Conservation (phyloP, 2,888 invertebrate genomes). For the Calliphora vomitoria region DNA sequence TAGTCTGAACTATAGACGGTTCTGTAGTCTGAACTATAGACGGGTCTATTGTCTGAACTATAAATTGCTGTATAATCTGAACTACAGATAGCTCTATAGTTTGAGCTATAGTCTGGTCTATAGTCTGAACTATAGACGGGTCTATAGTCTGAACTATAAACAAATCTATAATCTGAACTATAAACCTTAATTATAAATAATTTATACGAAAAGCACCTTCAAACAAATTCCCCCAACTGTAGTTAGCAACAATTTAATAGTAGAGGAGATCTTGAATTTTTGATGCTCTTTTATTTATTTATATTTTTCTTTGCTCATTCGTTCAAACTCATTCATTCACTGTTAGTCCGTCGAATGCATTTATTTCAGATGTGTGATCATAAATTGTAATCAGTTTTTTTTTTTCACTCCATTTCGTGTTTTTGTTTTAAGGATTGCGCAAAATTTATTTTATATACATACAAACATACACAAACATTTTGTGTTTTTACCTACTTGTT, state of each 20-base stretch:
- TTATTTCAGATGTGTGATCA: conserved; percentile 61
- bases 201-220: too few species aligned
- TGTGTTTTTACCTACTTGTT: not conserved
- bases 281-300: not conserved
- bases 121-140: too few species aligned
- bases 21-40: too few species aligned
- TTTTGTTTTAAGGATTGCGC: conserved; percentile 32
- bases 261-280: conserved; percentile 32
- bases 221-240: conserved; percentile 5
- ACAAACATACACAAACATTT: not conserved
- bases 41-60: too few species aligned
- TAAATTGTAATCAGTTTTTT: conserved; percentile 58
- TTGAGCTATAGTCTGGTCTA: too few species aligned
- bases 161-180: too few species aligned
- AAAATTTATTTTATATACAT: conserved; percentile 47
- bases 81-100: too few species aligned
- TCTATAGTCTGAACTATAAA: too few species aligned
- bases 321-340: conserved; percentile 52
- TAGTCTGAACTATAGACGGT: too few species aligned
- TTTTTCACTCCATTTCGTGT: not conserved
- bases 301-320: conserved; percentile 13
- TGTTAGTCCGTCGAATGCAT: conserved; percentile 64
- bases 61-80: too few species aligned
- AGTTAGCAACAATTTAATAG: conserved; percentile 17
- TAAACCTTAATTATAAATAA: too few species aligned